Percentiles rank a stretch among this genome's conserved stretches.
These are phyloP conservation scores for Aphodius sticticus DNA, from an alignment of 2,888 invertebrate species.

Conservation along the genomic window DNA sequence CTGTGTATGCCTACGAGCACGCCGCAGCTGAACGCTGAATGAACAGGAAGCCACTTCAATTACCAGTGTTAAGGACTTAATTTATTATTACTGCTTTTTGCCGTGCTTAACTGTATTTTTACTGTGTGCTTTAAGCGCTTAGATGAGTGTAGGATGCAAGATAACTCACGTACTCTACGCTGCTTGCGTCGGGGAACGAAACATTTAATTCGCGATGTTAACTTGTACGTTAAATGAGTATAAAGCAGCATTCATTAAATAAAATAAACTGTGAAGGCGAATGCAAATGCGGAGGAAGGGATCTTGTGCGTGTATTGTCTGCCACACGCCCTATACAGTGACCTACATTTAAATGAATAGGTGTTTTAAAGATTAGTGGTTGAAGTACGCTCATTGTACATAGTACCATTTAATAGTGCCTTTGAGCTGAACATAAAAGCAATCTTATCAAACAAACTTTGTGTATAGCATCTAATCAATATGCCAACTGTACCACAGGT, in stretches of 20 bases:
- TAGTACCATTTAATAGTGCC: too few species aligned
- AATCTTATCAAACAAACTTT: too few species aligned
- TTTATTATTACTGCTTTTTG: not conserved
- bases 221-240: not conserved
- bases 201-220: not conserved
- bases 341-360: too few species aligned
- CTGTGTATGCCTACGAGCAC: not conserved
- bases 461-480: too few species aligned
- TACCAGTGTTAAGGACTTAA: not conserved
- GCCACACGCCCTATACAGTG: too few species aligned
- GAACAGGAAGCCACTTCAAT: not conserved
- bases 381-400: too few species aligned
- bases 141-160: not conserved
- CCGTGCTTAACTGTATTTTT: constrained; percentile 4
- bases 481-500: too few species aligned
- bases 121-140: not conserved
- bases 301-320: too few species aligned
- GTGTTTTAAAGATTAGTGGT: too few species aligned
- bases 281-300: too few species aligned
- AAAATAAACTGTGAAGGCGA: not conserved
- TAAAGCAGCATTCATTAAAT: not conserved
- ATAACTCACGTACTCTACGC: not conserved
- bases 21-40: not conserved
- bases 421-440: too few species aligned
- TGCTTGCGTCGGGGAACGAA: not conserved